phyloP scores from a whole-genome alignment of 2,888 invertebrate genomes.

The Exephanes ischioxanthus region DNA sequence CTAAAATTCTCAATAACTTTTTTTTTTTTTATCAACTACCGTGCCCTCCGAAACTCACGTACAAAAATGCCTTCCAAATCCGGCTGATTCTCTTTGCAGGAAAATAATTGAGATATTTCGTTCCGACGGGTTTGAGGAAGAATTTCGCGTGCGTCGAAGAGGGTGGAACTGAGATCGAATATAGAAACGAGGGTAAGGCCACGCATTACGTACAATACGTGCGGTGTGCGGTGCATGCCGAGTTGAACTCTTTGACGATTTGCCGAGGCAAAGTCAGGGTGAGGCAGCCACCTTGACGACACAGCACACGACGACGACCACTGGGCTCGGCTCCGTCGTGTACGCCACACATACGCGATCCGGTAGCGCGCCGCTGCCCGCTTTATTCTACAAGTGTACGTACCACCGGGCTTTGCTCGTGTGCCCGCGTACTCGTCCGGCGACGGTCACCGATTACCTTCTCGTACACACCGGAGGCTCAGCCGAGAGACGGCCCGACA shows the following conservation, averaged over 20 bases:
- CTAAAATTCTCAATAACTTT: too few relatives aligned
- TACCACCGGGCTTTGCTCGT: slow-evolving; percentile 32
- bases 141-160: not conserved
- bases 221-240: slow-evolving; percentile 39
- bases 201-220: slow-evolving; percentile 47
- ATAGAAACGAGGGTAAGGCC: slow-evolving; percentile 51
- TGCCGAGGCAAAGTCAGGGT: slow-evolving; percentile 69
- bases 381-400: slow-evolving; percentile 18
- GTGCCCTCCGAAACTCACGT: too few relatives aligned
- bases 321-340: not conserved
- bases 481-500: slow-evolving; percentile 27
- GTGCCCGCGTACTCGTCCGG: slow-evolving; percentile 22
- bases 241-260: slow-evolving; percentile 64
- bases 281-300: slow-evolving; percentile 68
- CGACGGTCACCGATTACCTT: slow-evolving; percentile 58
- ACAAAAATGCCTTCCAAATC: too few relatives aligned
- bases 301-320: slow-evolving; percentile 32
- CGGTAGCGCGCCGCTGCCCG: slow-evolving; percentile 33
- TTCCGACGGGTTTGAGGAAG: not conserved
- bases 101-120: not conserved
- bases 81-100: too few relatives aligned
- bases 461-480: slow-evolving; percentile 31
- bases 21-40: too few relatives aligned
- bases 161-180: not conserved
- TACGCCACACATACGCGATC: not conserved